A percentile compares a stretch with the other conserved stretches of the same genome.
phyloP scores from a whole-genome alignment of 2,113 vertebrate species.

The Pollachius pollachius region DNA sequence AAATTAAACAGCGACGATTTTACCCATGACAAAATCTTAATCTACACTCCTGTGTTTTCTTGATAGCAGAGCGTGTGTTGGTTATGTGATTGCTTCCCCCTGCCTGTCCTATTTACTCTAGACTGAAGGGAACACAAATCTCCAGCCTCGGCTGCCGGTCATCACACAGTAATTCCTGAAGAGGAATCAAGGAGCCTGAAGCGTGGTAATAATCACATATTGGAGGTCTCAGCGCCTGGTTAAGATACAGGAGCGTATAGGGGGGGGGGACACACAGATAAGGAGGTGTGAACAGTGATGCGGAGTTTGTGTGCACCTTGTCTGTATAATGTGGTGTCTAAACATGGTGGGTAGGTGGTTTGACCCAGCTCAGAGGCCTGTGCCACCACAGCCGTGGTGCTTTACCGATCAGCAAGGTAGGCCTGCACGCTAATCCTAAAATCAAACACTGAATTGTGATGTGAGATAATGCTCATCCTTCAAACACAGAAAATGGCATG shows the following conservation, averaged over 20 bases:
- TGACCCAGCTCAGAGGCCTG: constrained; percentile 50
- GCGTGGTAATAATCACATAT: constrained; percentile 78
- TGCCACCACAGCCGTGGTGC: constrained; percentile 16
- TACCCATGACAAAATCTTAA: constrained; percentile 71
- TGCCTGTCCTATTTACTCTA: constrained; percentile 74
- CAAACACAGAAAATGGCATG: no score
- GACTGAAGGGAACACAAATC: constrained; percentile 73
- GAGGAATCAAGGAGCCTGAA: constrained; percentile 76
- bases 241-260: constrained; percentile 71
- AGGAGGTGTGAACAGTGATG: constrained; percentile 62
- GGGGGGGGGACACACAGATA: constrained; percentile 67
- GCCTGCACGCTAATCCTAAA: constrained; percentile 37
- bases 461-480: constrained; percentile 1
- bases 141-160: constrained; percentile 62
- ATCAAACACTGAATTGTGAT: constrained; percentile 38
- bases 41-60: constrained; percentile 74
- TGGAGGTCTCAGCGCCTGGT: constrained; percentile 72
- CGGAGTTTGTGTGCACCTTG: constrained; percentile 63
- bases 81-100: constrained; percentile 70
- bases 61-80: constrained; percentile 69
- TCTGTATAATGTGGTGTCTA: constrained; percentile 65
- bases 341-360: constrained; percentile 48
- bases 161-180: constrained; percentile 71
- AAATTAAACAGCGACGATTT: constrained; percentile 69
- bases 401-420: constrained; percentile 36